phyloP scores from a whole-genome alignment of 2,113 vertebrate species.

The Ochotona princeps region DNA sequence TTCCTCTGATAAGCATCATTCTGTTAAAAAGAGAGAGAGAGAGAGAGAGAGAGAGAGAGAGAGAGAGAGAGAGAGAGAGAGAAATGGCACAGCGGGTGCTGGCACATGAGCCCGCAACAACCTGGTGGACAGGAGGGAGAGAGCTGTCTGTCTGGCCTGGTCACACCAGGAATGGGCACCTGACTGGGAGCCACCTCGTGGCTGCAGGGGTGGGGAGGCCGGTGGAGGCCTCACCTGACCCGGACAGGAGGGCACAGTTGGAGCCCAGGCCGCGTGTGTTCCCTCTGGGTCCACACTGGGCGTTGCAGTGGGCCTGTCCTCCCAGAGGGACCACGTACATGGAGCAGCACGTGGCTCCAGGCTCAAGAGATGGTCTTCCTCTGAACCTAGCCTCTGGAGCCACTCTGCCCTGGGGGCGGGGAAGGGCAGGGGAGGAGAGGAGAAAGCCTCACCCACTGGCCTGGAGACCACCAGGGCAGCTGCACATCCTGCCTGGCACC shows the following conservation, averaged over 20 bases:
- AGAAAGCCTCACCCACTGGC: accelerated
- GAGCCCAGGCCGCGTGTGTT: too few species aligned
- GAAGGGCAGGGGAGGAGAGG: neutral
- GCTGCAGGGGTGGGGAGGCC: accelerated
- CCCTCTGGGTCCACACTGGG: too few species aligned
- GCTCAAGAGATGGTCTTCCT: neutral
- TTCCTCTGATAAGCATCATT: slow-evolving; percentile 77
- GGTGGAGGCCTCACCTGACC: accelerated
- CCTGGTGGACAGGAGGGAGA: slow-evolving; percentile 40
- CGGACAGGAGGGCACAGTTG: neutral
- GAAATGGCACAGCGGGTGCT: slow-evolving; percentile 16
- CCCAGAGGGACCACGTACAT: neutral
- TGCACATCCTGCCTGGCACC: neutral
- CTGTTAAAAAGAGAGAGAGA: slow-evolving; percentile 68
- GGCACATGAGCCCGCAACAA: neutral
- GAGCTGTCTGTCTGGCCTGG: neutral
- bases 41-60: slow-evolving; percentile 55
- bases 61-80: slow-evolving; percentile 48
- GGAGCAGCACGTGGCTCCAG: neutral
- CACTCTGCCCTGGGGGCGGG: neutral
- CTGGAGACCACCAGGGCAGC: neutral
- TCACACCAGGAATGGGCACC: too few species aligned
- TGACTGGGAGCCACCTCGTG: too few species aligned
- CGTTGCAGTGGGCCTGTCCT: too few species aligned
- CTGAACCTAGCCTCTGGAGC: neutral